Evolutionary conservation across 1,140 invertebrate species (phyloP).

Genomic region (Pseudomyrmex flavicornis): DNA sequence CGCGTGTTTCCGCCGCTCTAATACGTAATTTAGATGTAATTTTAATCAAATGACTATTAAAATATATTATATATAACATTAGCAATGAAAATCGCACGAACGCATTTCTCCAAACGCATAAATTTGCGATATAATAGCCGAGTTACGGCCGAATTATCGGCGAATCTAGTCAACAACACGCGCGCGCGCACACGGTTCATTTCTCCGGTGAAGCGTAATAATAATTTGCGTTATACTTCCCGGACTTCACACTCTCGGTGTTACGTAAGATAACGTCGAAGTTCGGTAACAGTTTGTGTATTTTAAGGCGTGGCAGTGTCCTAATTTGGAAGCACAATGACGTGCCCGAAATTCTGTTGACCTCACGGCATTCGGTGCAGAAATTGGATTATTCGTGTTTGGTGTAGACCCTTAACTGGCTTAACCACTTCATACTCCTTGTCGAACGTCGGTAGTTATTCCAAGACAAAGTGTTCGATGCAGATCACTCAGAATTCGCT

Average conservation of each 20-base stretch:
- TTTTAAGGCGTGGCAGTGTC: slow-evolving; percentile 65
- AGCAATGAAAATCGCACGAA: not conserved
- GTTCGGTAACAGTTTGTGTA: slow-evolving; percentile 54
- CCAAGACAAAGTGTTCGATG: slow-evolving; percentile 69
- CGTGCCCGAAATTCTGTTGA: slow-evolving; percentile 71
- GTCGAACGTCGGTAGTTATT: slow-evolving; percentile 70
- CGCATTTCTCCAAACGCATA: not conserved
- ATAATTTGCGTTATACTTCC: slow-evolving; percentile 1
- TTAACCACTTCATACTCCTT: slow-evolving; percentile 62
- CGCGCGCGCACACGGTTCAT: too few species aligned
- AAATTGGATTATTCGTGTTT: slow-evolving; percentile 74
- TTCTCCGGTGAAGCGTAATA: too few species aligned
- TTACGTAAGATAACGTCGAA: slow-evolving; percentile 16
- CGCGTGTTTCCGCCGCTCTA: not conserved
- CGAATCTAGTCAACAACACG: not conserved
- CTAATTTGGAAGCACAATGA: slow-evolving; percentile 69
- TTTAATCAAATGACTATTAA: not conserved
- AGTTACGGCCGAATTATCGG: not conserved
- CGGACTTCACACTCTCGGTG: not conserved
- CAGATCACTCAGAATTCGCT: slow-evolving; percentile 61
- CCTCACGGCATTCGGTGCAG: slow-evolving; percentile 60
- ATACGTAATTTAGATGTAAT: not conserved
- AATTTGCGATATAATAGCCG: not conserved
- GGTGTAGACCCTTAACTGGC: slow-evolving; percentile 70
- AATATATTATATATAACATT: not conserved